Evolutionary conservation across 1,140 invertebrate species (phyloP).

Genomic region (Heliconius hewitsoni): DNA sequence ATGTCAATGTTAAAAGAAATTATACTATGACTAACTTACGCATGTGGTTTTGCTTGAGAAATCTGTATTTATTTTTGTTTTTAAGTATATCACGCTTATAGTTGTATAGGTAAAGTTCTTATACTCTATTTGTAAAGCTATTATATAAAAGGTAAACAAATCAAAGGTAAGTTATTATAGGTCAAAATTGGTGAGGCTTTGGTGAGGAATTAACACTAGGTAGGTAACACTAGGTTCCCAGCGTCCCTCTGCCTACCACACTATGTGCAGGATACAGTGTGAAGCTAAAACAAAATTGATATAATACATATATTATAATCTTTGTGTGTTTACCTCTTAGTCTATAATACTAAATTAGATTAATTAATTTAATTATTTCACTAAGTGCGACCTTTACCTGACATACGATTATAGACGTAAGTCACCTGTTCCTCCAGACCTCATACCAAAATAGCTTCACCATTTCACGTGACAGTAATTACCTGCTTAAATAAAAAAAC

Average conservation of each 20-base stretch:
- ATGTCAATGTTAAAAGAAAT: conserved; percentile 27
- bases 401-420: conserved; percentile 4
- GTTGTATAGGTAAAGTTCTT: no score
- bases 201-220: no score
- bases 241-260: no score
- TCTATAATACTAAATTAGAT: neutral
- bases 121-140: no score
- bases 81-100: no score
- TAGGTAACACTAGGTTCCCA: no score
- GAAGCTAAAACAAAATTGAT: no score
- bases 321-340: neutral
- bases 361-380: conserved; percentile 3
- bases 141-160: no score
- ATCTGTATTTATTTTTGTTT: neutral
- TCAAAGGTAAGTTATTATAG: no score
- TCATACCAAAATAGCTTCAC: neutral
- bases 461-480: neutral
- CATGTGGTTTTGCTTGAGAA: neutral
- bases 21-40: neutral
- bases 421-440: neutral
- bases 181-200: no score
- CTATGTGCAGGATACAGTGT: no score
- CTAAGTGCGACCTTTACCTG: neutral
- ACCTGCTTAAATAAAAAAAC: neutral
- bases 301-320: no score